Base-by-base conservation (phyloP, 2,888 invertebrate species). In the Lasioglossum lativentre region DNA sequence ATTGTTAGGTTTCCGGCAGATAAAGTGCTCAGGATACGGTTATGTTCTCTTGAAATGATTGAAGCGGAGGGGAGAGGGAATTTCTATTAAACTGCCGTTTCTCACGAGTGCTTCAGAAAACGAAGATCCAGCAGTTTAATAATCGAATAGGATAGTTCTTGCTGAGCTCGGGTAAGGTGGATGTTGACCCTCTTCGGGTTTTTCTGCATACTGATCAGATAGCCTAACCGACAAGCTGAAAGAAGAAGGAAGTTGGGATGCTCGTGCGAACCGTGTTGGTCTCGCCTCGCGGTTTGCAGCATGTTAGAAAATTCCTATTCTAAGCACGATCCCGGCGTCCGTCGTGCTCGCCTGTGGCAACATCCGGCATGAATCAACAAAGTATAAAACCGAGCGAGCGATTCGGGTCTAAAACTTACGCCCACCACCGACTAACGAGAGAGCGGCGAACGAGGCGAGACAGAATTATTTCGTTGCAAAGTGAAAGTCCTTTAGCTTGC, bases 291-390 rank as follows among this genome's bases (percentile, higher is more conserved):
- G 14, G 30, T 75, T 85, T 78, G 83, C 86, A 85, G 75, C 80
- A 76, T 66, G 86, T 88, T 88, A 78, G 79, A 89, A 89, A 90
- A 90, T 88, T 92, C 88, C 86, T 91, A 92, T 93, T 91, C 93
- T 81, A 87, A 86, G 87, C 92, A 92, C 92, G 92, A 91, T 90
- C 90, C 84, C 85, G n/a, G 85, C 86, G 89, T 86, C 87, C 82
- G 88, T 87, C 89, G 89, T 85, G 83, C 83, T 88, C 85, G 88
- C 91, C 92, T 94, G 93, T 92, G 92, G 94, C 93, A 95, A 95
- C 94, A 95, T 95, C 94, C 95, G 94, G 95, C 92, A 92, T 94
- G 94, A 95, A 94, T 94, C 94, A 94, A 94, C 94, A 85, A 87
- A 91, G 92, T 91, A 92, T 92, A 94, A 94, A 93, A 92, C 92